Evolutionary conservation across 2,113 vertebrate species (phyloP).

Genomic region (Daboia siamensis): DNA sequence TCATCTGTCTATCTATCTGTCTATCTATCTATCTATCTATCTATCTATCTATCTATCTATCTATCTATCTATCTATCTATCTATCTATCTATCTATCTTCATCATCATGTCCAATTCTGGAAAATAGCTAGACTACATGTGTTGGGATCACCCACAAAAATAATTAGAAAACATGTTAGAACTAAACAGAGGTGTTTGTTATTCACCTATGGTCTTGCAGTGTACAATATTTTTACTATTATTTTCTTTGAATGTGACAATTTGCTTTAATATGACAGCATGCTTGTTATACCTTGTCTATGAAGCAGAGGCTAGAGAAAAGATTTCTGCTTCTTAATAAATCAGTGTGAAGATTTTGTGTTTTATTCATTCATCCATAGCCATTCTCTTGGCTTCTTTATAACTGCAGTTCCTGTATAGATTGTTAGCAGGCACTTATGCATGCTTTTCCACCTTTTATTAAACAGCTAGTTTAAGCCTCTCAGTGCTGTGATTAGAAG

Average conservation of each 20-base stretch:
- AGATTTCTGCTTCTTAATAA: constrained; percentile 26
- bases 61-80: neutral
- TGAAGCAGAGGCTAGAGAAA: constrained; percentile 5
- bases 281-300: neutral
- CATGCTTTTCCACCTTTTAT: constrained; percentile 40
- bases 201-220: neutral
- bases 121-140: constrained; percentile 39
- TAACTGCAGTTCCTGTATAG: constrained; percentile 13
- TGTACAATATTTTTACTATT: neutral
- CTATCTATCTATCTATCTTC: too few species aligned
- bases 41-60: neutral
- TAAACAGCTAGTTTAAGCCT: constrained; percentile 50
- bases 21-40: too few species aligned
- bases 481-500: constrained; percentile 47
- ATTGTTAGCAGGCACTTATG: constrained; percentile 32
- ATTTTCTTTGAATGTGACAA: constrained; percentile 26
- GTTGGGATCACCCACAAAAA: constrained; percentile 56
- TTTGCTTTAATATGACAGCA: constrained; percentile 15
- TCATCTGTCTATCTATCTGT: neutral
- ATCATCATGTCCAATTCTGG: constrained; percentile 22
- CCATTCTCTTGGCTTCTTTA: constrained; percentile 22
- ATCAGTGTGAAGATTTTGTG: constrained; percentile 26
- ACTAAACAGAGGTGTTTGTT: constrained; percentile 35
- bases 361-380: constrained; percentile 30
- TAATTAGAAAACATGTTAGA: constrained; percentile 39